Percentiles rank a stretch among this genome's conserved stretches.
Evolutionary conservation across 2,113 vertebrate genomes (phyloP).

Genomic region (Pimephales promelas): DNA sequence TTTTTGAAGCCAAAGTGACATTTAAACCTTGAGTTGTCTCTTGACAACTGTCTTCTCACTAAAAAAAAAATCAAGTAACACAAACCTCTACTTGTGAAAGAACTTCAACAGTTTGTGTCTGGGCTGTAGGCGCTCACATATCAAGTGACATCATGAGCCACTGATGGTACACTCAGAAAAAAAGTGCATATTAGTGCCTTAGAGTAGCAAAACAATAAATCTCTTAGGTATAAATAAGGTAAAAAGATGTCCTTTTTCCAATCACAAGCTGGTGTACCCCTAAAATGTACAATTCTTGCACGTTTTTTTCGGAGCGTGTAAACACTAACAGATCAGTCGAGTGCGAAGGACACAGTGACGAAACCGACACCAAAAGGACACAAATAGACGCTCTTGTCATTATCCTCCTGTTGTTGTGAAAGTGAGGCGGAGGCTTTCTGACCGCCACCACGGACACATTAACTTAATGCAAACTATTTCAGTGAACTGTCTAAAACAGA

Average conservation of each 20-base stretch:
- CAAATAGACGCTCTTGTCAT: neutral
- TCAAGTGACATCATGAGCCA: neutral
- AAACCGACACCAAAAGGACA: neutral
- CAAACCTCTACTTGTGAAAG: neutral
- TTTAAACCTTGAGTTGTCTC: neutral
- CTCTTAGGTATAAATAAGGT: too few relatives aligned
- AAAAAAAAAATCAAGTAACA: neutral
- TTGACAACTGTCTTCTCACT: neutral
- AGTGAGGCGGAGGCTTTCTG: neutral
- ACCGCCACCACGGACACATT: neutral
- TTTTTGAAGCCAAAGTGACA: conserved; percentile 1
- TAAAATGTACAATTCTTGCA: too few relatives aligned
- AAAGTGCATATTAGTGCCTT: too few relatives aligned
- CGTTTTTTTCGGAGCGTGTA: neutral
- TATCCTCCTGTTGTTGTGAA: neutral
- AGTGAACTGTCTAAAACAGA: neutral
- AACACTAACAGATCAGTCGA: neutral
- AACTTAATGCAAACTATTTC: too few relatives aligned
- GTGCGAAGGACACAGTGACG: conserved; percentile 1
- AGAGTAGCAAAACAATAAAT: too few relatives aligned
- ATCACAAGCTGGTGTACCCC: too few relatives aligned
- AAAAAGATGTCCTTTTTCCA: too few relatives aligned
- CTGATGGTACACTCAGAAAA: neutral
- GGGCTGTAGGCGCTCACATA: conserved; percentile 1
- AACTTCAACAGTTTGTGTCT: neutral